Percentiles rank a stretch among this genome's conserved stretches.
These are phyloP conservation scores for Macaria notata DNA, from an alignment of 2,888 invertebrate species.

Conservation along the genomic window DNA sequence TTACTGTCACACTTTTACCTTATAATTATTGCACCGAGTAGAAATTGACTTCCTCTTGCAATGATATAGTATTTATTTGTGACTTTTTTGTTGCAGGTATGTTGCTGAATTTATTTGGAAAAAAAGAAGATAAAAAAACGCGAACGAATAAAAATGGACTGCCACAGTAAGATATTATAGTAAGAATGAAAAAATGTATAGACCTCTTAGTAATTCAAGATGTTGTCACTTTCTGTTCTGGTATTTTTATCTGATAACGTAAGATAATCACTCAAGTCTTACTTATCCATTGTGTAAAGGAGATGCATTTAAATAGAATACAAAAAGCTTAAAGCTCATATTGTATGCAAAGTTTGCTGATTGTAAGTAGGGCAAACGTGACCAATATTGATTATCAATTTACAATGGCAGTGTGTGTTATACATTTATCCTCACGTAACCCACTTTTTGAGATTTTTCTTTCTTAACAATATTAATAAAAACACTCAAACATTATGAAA, in stretches of 20 bases:
- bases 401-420: no score
- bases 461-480: no score
- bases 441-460: no score
- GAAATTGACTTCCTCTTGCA: slow-evolving; percentile 14
- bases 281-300: no score
- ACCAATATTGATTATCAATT: background rate
- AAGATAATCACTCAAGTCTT: no score
- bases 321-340: slow-evolving; percentile 5
- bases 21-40: slow-evolving; percentile 19
- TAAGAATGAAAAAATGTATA: no score
- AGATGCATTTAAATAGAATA: slow-evolving; percentile 4
- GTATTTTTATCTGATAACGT: slow-evolving; percentile 2
- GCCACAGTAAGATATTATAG: no score
- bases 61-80: slow-evolving; percentile 12
- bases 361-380: slow-evolving; percentile 6
- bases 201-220: no score
- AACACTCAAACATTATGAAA: no score
- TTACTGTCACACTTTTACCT: slow-evolving; percentile 17
- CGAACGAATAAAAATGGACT: no score
- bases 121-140: background rate
- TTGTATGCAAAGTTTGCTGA: slow-evolving; percentile 3
- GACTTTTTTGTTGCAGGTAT: slow-evolving; percentile 17
- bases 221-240: slow-evolving; percentile 3
- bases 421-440: no score
- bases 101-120: background rate